Evolutionary conservation across 2,797 vertebrate genomes (phyloP).

Genomic region (Miichthys miiuy): DNA sequence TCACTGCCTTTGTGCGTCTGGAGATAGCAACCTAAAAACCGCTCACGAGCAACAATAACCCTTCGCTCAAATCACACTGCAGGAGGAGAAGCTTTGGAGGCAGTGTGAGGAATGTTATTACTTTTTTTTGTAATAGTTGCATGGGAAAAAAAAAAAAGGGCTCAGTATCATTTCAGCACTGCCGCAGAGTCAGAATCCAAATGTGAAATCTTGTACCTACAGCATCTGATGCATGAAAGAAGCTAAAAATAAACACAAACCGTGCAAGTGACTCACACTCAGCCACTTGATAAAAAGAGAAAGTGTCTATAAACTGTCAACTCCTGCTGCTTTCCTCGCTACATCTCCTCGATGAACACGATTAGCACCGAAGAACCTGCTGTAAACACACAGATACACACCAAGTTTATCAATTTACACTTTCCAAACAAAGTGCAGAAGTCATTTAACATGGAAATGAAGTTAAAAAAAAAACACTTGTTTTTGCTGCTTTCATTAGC

Average conservation of each 20-base stretch:
- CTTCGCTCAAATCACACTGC: constrained; percentile 37
- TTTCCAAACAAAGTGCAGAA: not conserved
- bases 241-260: constrained; percentile 22
- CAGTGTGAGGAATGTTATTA: constrained; percentile 61
- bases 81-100: constrained; percentile 48
- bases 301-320: not conserved
- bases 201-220: constrained; percentile 7
- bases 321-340: constrained; percentile 17
- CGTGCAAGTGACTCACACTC: not conserved
- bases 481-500: not conserved
- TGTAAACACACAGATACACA: not conserved
- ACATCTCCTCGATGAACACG: not conserved
- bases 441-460: not conserved
- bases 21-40: constrained; percentile 58
- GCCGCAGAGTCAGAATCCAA: not conserved
- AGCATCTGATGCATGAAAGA: constrained; percentile 15
- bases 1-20: constrained; percentile 58
- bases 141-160: constrained; percentile 30
- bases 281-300: constrained; percentile 15
- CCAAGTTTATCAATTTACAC: not conserved
- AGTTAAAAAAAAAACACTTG: too few species aligned
- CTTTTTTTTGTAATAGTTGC: constrained; percentile 26
- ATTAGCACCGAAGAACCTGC: not conserved
- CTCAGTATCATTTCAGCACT: constrained; percentile 23
- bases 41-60: constrained; percentile 63